Percentiles rank a stretch among this genome's conserved stretches.
These are phyloP conservation scores for Cryptocephalus moraei DNA, from an alignment of 2,888 invertebrate genomes.

Conservation along the genomic window DNA sequence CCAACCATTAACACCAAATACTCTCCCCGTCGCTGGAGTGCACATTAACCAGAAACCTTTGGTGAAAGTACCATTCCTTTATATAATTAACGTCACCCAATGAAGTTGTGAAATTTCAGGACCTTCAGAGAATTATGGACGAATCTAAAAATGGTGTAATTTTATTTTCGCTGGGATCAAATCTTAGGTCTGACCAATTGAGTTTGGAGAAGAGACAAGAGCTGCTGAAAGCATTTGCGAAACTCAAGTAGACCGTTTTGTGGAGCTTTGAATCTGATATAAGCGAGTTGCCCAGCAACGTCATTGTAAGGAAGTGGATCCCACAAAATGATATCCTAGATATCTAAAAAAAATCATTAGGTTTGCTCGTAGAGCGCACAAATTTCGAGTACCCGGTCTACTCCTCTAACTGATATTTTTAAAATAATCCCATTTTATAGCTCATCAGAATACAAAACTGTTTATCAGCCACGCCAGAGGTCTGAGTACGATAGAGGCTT, in stretches of 20 bases:
- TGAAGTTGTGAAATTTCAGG: slow-evolving; percentile 10
- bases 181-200: slow-evolving; percentile 23
- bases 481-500: slow-evolving; percentile 16
- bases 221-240: slow-evolving; percentile 26
- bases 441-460: slow-evolving; percentile 15
- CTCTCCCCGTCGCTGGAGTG: slow-evolving; percentile 28
- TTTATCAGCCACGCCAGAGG: slow-evolving; percentile 19
- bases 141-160: slow-evolving; percentile 29
- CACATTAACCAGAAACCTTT: slow-evolving; percentile 11
- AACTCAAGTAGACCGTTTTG: slow-evolving; percentile 29
- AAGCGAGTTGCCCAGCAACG: slow-evolving; percentile 25
- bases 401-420: no score
- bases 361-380: no score
- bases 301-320: slow-evolving; percentile 29
- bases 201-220: slow-evolving; percentile 16
- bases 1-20: slow-evolving; percentile 24
- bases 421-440: slow-evolving; percentile 5
- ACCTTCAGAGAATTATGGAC: slow-evolving; percentile 25
- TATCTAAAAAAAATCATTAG: slow-evolving; percentile 1
- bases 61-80: no score
- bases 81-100: no score
- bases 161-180: slow-evolving; percentile 30
- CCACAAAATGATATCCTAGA: slow-evolving; percentile 34
- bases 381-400: no score
- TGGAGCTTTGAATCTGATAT: slow-evolving; percentile 33